A percentile compares a stretch with the other conserved stretches of the same genome.
These are phyloP conservation scores for Ctena decussata DNA, from an alignment of 2,888 invertebrate genomes.

Conservation along the genomic window DNA sequence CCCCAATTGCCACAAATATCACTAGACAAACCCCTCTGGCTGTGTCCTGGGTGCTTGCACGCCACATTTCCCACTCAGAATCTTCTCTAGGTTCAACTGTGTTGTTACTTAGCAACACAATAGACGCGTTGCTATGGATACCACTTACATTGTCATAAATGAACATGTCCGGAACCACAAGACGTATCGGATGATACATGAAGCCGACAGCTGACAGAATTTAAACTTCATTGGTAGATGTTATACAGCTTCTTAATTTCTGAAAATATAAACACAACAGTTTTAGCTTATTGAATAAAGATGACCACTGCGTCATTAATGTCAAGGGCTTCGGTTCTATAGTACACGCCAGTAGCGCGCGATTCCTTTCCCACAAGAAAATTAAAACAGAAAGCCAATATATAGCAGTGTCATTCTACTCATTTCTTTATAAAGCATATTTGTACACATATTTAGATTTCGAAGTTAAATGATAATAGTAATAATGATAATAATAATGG, in stretches of 20 bases:
- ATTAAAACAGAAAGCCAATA: too few species aligned
- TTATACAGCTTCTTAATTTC: neutral
- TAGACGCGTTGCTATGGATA: neutral
- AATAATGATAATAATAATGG: too few species aligned
- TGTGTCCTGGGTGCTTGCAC: conserved; percentile 33
- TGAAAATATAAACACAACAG: neutral
- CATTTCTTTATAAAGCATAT: too few species aligned
- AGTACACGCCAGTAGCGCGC: too few species aligned
- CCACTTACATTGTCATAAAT: conserved; percentile 47
- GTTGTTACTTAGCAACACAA: conserved; percentile 11
- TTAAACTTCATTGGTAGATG: neutral
- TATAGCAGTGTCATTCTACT: too few species aligned
- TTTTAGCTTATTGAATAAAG: too few species aligned
- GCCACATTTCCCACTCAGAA: conserved; percentile 17
- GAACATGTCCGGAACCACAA: conserved; percentile 42
- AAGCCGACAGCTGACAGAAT: neutral
- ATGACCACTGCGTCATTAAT: too few species aligned
- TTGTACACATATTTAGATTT: too few species aligned
- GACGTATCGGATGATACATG: neutral
- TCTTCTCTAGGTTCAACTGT: neutral
- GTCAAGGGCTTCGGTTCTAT: too few species aligned
- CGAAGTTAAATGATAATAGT: too few species aligned
- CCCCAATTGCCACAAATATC: conserved; percentile 69
- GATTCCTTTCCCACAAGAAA: too few species aligned
- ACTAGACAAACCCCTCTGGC: conserved; percentile 70